phyloP scores from a whole-genome alignment of 2,888 invertebrate genomes.

The Eretmocerus hayati region DNA sequence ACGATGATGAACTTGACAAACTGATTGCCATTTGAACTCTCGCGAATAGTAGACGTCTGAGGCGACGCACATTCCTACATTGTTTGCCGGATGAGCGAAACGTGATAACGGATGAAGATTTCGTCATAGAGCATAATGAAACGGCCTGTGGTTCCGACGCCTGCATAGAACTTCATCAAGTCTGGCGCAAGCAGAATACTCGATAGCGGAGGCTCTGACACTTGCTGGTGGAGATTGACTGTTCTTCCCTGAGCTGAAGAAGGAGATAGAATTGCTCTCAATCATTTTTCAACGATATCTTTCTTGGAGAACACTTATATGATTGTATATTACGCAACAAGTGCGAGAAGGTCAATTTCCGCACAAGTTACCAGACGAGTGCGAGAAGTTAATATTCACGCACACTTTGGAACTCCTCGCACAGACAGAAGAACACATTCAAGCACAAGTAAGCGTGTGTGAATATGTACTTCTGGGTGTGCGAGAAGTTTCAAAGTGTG shows the following conservation, averaged over 20 bases:
- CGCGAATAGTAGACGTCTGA: constrained; percentile 77
- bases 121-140: constrained; percentile 99
- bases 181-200: constrained; percentile 77
- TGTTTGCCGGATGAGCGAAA: constrained; percentile 91
- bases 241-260: constrained; percentile 40
- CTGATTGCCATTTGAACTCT: constrained; percentile 84
- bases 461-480: too few species aligned
- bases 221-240: constrained; percentile 60
- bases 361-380: too few species aligned
- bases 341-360: too few species aligned
- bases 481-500: neutral
- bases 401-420: too few species aligned
- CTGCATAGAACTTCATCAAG: constrained; percentile 97
- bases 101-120: constrained; percentile 96
- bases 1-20: constrained; percentile 96
- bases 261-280: neutral
- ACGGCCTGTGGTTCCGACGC: constrained; percentile 94
- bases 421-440: too few species aligned
- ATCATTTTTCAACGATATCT: constrained; percentile 1
- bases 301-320: too few species aligned
- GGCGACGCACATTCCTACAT: constrained; percentile 93
- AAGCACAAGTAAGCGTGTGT: too few species aligned
- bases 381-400: too few species aligned
- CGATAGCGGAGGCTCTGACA: constrained; percentile 83
- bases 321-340: too few species aligned